Percentiles rank a stretch among this genome's conserved stretches.
These are phyloP conservation scores for Oreocharis arfaki DNA, from an alignment of 2,113 vertebrate genomes.

Conservation along the genomic window DNA sequence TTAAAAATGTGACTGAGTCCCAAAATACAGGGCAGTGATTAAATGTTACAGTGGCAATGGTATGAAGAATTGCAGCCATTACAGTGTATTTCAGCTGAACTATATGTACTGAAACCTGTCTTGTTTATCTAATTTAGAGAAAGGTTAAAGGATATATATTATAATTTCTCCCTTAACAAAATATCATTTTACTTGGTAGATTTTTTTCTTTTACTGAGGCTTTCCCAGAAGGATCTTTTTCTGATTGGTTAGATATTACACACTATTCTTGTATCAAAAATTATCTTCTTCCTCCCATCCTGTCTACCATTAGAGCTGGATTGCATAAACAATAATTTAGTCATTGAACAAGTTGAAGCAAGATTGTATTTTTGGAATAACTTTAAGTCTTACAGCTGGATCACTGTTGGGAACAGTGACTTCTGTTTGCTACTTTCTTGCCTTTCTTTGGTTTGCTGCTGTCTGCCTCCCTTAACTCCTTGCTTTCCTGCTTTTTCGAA, in stretches of 20 bases:
- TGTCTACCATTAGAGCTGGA: background rate
- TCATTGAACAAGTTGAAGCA: background rate
- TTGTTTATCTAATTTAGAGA: background rate
- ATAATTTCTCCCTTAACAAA: background rate
- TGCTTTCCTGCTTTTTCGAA: background rate
- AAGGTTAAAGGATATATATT: background rate
- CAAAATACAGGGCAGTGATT: background rate
- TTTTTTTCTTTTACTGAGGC: background rate
- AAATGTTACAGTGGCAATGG: background rate
- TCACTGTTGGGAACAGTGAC: background rate
- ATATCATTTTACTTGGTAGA: background rate
- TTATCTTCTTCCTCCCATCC: background rate
- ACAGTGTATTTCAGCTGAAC: background rate
- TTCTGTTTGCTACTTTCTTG: background rate
- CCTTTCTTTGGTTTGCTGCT: background rate
- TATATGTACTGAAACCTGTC: background rate
- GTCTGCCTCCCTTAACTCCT: background rate
- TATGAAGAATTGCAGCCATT: background rate
- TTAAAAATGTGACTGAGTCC: background rate
- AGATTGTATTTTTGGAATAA: background rate
- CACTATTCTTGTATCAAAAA: background rate
- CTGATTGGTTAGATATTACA: background rate
- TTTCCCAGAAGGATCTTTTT: background rate
- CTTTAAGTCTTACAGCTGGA: background rate
- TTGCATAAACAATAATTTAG: background rate